Conservation (phyloP, 2,797 vertebrate species). For the Helicolenus hilgendorfi region DNA sequence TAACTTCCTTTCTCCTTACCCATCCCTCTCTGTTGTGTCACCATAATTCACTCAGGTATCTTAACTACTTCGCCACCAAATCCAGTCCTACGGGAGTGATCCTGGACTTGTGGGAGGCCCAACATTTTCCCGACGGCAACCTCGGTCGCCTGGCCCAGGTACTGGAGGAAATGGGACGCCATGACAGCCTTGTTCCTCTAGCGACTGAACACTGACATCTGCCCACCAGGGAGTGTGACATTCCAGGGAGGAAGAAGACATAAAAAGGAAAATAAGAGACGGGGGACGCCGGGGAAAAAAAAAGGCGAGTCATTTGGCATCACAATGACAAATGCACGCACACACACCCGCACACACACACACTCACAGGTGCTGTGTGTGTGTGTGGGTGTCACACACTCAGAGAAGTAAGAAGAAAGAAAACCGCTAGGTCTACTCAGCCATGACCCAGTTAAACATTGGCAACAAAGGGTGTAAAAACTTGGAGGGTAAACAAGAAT, state of each 20-base stretch:
- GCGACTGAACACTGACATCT: slow-evolving; percentile 93
- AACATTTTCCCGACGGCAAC: slow-evolving; percentile 98
- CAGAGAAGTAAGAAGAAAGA: slow-evolving; percentile 48
- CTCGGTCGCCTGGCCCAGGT: slow-evolving; percentile 96
- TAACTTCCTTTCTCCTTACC: background rate
- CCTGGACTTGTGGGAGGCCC: slow-evolving; percentile 98
- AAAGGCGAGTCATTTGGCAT: slow-evolving; percentile 43
- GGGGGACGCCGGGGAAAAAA: slow-evolving; percentile 7
- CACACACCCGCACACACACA: background rate
- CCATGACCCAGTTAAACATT: slow-evolving; percentile 82
- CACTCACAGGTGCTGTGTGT: background rate
- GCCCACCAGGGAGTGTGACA: slow-evolving; percentile 51
- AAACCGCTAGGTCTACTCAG: slow-evolving; percentile 73
- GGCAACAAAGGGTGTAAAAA: slow-evolving; percentile 81
- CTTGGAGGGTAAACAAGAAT: slow-evolving; percentile 83
- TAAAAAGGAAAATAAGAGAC: slow-evolving; percentile 32
- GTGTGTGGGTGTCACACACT: slow-evolving; percentile 1
- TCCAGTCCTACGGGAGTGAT: slow-evolving; percentile 98
- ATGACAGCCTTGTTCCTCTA: slow-evolving; percentile 94
- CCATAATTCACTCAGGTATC: slow-evolving; percentile 90
- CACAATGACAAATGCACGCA: slow-evolving; percentile 49
- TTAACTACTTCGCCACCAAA: slow-evolving; percentile 99
- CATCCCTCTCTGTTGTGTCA: background rate
- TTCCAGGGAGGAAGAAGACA: slow-evolving; percentile 63
- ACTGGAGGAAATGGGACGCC: slow-evolving; percentile 98